These are phyloP conservation scores for Petrolisthes manimaculis DNA, from an alignment of 2,888 invertebrate genomes.

Conservation along the genomic window DNA sequence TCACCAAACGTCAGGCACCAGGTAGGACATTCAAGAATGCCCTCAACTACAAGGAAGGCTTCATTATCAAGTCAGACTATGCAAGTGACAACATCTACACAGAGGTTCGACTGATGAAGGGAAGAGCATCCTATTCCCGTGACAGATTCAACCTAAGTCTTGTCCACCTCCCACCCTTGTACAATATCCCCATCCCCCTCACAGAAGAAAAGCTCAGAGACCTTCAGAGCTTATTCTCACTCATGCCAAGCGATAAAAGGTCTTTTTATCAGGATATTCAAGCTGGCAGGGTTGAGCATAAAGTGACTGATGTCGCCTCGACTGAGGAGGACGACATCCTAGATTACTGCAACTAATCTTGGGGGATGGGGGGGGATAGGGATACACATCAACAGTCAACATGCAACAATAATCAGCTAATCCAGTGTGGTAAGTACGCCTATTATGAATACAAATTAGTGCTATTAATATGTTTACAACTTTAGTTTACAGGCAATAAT, in stretches of 20 bases:
- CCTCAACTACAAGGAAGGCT: constrained; percentile 12
- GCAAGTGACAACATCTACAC: not conserved
- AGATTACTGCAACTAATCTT: not conserved
- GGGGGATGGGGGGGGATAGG: too few relatives aligned
- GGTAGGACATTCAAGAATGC: constrained; percentile 15
- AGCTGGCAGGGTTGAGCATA: not conserved
- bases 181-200: not conserved
- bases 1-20: constrained; percentile 29
- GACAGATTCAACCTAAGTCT: constrained; percentile 5
- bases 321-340: not conserved
- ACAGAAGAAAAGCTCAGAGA: too few relatives aligned
- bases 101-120: not conserved
- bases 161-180: not conserved
- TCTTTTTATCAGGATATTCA: not conserved
- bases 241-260: not conserved
- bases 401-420: too few relatives aligned
- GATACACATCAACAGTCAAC: too few relatives aligned
- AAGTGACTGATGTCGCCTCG: too few relatives aligned
- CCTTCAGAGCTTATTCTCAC: not conserved
- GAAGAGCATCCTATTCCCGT: not conserved
- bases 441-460: too few relatives aligned
- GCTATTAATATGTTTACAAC: too few relatives aligned
- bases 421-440: too few relatives aligned
- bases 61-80: constrained; percentile 10
- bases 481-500: too few relatives aligned